Evolutionary conservation across 2,797 vertebrate species (phyloP).

Genomic region (Ibycter americanus): DNA sequence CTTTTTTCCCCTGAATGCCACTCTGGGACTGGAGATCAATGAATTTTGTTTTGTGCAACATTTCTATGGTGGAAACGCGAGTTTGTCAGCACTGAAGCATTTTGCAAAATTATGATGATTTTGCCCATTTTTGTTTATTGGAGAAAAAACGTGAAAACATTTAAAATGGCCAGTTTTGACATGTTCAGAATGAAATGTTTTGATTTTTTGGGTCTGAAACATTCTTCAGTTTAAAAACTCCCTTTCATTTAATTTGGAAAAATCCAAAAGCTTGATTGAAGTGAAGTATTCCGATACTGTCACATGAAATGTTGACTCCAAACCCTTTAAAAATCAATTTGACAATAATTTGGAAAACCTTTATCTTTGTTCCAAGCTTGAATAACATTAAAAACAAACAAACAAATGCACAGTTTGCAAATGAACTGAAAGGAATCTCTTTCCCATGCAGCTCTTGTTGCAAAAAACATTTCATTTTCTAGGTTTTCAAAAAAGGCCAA

Average conservation of each 20-base stretch:
- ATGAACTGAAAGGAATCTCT: neutral
- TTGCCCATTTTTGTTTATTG: conserved; percentile 27
- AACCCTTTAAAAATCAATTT: conserved; percentile 57
- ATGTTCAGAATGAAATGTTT: conserved; percentile 62
- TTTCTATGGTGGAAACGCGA: neutral
- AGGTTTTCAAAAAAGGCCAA: neutral
- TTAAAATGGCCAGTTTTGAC: conserved; percentile 63
- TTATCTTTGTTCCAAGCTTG: conserved; percentile 43
- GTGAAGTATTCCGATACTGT: neutral
- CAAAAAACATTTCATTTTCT: neutral
- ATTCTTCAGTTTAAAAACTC: conserved; percentile 57
- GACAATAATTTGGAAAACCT: conserved; percentile 54
- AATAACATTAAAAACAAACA: conserved; percentile 42
- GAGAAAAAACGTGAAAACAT: neutral
- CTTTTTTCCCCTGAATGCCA: neutral
- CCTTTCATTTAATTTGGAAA: conserved; percentile 39
- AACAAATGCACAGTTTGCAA: conserved; percentile 30
- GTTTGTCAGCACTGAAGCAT: neutral
- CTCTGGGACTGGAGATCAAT: neutral
- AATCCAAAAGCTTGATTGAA: conserved; percentile 43
- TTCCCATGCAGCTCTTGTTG: neutral
- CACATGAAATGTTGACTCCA: conserved; percentile 29
- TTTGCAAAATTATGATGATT: conserved; percentile 19
- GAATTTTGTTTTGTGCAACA: neutral
- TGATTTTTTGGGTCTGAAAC: conserved; percentile 53